Conservation (phyloP, 2,888 invertebrate genomes). For the Drosophila sordidula region DNA sequence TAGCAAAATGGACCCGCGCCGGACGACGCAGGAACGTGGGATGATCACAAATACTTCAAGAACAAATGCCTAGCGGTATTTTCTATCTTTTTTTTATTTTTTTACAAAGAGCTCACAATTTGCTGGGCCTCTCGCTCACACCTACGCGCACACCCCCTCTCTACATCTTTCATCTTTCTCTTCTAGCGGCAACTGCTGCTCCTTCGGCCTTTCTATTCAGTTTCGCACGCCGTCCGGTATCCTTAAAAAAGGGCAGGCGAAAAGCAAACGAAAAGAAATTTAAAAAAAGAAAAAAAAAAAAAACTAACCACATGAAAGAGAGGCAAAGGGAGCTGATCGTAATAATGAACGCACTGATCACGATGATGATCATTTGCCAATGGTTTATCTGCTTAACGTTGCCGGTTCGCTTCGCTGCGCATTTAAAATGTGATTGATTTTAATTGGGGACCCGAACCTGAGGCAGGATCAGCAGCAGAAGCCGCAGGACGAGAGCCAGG, state of each 20-base stretch:
- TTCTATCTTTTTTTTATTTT: constrained; percentile 39
- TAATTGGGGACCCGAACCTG: constrained; percentile 60
- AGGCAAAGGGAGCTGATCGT: constrained; percentile 5
- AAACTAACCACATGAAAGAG: constrained; percentile 28
- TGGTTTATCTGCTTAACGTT: constrained; percentile 66
- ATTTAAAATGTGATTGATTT: constrained; percentile 73
- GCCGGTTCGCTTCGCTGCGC: constrained; percentile 54
- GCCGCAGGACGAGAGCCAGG: constrained; percentile 17
- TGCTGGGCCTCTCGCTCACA: constrained; percentile 10
- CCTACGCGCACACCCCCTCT: not conserved
- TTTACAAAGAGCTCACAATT: constrained; percentile 37
- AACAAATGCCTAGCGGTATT: constrained; percentile 79
- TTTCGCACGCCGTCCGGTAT: constrained; percentile 65
- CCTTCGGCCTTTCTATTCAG: constrained; percentile 41
- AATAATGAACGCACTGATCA: constrained; percentile 28
- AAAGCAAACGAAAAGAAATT: constrained; percentile 2
- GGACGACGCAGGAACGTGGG: constrained; percentile 64
- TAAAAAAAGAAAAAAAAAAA: constrained; percentile 3
- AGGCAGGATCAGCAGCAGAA: constrained; percentile 13
- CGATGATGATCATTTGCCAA: constrained; percentile 58
- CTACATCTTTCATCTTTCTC: constrained; percentile 24
- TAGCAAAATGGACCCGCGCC: constrained; percentile 63
- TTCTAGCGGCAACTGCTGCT: constrained; percentile 22
- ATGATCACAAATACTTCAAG: constrained; percentile 59
- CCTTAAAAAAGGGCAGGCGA: constrained; percentile 39